A percentile compares a stretch with the other conserved stretches of the same genome.
Conservation (phyloP, 2,113 vertebrate genomes). For the Lontra canadensis region DNA sequence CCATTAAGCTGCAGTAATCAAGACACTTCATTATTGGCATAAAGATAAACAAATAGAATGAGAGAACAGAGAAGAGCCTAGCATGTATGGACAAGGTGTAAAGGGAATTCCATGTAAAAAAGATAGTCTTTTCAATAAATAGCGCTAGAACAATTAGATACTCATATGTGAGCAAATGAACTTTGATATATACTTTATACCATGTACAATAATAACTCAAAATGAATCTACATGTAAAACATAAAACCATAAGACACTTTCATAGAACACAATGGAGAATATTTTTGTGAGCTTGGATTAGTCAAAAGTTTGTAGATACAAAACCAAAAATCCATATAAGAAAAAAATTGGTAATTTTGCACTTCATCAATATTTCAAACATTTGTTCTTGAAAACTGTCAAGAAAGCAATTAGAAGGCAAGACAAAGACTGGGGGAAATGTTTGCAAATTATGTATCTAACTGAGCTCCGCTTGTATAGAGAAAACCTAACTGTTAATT, state of each 20-base stretch:
- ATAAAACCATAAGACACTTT: background rate
- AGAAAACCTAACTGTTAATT: background rate
- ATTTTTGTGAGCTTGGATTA: background rate
- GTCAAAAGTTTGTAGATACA: background rate
- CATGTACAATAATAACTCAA: background rate
- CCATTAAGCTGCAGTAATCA: background rate
- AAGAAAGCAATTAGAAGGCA: conserved; percentile 38
- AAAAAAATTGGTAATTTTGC: background rate
- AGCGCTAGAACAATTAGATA: background rate
- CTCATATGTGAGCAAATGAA: background rate
- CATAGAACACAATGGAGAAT: background rate
- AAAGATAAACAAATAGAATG: background rate
- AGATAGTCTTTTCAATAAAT: background rate
- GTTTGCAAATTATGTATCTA: background rate
- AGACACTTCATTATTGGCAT: background rate
- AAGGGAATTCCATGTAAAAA: background rate
- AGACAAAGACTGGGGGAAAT: background rate
- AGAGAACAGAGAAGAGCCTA: background rate
- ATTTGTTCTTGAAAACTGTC: background rate
- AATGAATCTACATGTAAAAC: background rate
- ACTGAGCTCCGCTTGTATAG: background rate
- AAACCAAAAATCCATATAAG: background rate
- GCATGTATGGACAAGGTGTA: background rate
- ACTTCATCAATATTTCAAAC: background rate
- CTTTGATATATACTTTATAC: background rate